Percentiles rank a stretch among this genome's conserved stretches.
Conservation (phyloP, 2,888 invertebrate genomes). For the Tipula helvola region DNA sequence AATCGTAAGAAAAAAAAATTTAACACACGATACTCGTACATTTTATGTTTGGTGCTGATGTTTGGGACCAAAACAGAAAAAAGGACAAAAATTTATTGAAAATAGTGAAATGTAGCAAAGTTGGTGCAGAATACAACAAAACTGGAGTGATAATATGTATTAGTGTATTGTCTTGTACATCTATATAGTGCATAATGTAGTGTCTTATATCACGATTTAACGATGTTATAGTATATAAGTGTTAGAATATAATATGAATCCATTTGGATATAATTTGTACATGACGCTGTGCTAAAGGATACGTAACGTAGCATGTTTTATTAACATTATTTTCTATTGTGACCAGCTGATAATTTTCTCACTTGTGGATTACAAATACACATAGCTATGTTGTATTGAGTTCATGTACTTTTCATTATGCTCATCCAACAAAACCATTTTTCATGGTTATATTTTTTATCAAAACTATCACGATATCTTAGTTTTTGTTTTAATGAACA, state of each 20-base stretch:
- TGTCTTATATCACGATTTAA: not conserved
- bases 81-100: not conserved
- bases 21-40: not conserved
- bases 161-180: not conserved
- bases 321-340: not conserved
- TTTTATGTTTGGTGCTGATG: not conserved
- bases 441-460: too few species aligned
- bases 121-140: not conserved
- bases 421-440: too few species aligned
- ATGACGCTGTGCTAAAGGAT: not conserved
- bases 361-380: not conserved
- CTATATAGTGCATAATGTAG: not conserved
- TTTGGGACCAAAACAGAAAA: not conserved
- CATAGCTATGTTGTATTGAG: too few species aligned
- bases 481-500: too few species aligned
- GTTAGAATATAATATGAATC: not conserved
- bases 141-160: not conserved
- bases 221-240: not conserved
- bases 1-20: not conserved
- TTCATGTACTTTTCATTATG: too few species aligned
- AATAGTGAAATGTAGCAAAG: not conserved
- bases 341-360: not conserved
- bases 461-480: too few species aligned
- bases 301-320: not conserved
- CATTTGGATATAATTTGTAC: not conserved